Base-by-base conservation (phyloP, 2,113 vertebrate genomes). In the Catagonus wagneri region DNA sequence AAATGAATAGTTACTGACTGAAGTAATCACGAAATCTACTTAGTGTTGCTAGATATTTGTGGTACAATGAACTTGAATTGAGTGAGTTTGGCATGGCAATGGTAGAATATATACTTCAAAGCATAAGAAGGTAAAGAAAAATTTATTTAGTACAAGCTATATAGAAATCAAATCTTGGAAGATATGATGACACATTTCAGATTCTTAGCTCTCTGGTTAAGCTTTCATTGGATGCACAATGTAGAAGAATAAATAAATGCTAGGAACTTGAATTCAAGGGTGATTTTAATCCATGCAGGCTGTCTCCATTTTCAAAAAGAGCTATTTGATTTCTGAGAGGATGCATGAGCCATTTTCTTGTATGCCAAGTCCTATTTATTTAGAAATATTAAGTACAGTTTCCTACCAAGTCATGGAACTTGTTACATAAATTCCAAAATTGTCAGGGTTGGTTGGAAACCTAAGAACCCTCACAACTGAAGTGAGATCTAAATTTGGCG, bases 291-390 rank as follows among this genome's bases (percentile, higher is more conserved):
- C 54, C 9, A 83, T 19, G 10, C 50, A 89, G 68, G 32, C 54
- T 87, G 34, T 80, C 89, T 84, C 20, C 52, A 87, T 93, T 95
- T 96, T 91, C 58, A n/a, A 68, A 76, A 90, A 91, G 10, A 76
- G 23, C n/a, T n/a, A 58, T 85, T 88, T 90, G 60, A 93, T 61
- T 94, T 95, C n/a, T 29, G 12, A 80, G 83, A 83, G 90, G 44
- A 93, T 52, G 88, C 61, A 65, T 85, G 81, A 71, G 27, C 36
- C 63, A 56, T 61, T 91, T 93, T 92, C 54, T 91, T 85, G 60
- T 32, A 87, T 29, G n/a, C 20, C 60, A 95, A 72, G 22, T 81
- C 61, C n/a, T 83, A 84, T 84, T 95, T 95, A 66, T 56, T 97
- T 90, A 88, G 34, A 88, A 94, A 65, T 81, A 78, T 19, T 76